phyloP scores from a whole-genome alignment of 2,888 invertebrate species.

The Lasioglossum calceatum region DNA sequence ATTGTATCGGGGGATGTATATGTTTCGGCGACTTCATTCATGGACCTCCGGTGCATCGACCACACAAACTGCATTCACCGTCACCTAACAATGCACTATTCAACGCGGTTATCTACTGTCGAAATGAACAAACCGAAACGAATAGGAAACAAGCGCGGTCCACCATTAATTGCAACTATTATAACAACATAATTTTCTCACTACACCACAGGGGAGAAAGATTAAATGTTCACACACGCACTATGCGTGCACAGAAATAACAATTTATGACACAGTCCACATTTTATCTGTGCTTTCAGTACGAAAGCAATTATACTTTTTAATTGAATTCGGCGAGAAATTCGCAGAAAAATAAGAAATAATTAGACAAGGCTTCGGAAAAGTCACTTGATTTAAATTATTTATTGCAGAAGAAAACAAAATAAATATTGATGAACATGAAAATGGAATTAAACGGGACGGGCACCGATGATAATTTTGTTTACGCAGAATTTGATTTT shows the following conservation, averaged over 20 bases:
- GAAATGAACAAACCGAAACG: conserved; percentile 1
- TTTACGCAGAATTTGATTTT: background rate
- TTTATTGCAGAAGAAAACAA: background rate
- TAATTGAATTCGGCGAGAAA: background rate
- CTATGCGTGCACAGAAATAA: background rate
- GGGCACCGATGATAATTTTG: background rate
- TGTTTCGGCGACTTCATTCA: conserved; percentile 40
- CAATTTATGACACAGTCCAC: background rate
- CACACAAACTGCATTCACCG: conserved; percentile 13
- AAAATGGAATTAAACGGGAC: background rate
- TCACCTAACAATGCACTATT: background rate
- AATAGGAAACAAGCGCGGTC: background rate
- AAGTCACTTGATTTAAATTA: background rate
- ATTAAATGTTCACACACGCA: background rate
- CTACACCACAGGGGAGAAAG: background rate
- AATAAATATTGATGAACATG: background rate
- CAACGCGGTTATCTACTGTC: background rate
- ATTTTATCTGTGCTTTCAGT: background rate
- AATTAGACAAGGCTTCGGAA: too few species aligned
- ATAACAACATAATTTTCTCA: background rate
- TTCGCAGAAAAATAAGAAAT: too few species aligned
- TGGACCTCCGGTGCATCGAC: conserved; percentile 44
- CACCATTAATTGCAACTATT: background rate
- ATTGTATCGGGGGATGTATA: conserved; percentile 10
- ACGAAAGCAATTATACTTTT: background rate